Percentiles rank a stretch among this genome's conserved stretches.
These are phyloP conservation scores for Urocyon cinereoargenteus DNA, from an alignment of 2,797 vertebrate genomes.

Conservation along the genomic window DNA sequence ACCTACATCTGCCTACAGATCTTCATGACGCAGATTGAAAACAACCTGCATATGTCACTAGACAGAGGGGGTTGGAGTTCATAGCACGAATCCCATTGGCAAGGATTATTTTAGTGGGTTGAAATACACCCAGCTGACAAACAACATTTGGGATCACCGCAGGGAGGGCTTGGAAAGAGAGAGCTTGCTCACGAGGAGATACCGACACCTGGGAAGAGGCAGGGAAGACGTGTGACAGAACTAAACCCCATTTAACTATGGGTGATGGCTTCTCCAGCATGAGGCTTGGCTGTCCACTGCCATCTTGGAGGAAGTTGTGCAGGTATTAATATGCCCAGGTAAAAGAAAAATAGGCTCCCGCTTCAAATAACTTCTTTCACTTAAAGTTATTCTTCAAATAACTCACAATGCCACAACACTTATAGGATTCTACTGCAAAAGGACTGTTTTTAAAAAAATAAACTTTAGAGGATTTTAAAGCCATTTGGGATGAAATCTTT, in stretches of 20 bases:
- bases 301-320: not conserved
- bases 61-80: slow-evolving; percentile 59
- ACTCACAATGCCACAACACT: not conserved
- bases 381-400: not conserved
- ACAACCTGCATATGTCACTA: slow-evolving; percentile 60
- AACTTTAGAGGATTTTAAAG: slow-evolving; percentile 23
- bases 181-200: slow-evolving; percentile 48
- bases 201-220: slow-evolving; percentile 59
- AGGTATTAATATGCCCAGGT: not conserved
- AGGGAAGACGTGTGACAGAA: slow-evolving; percentile 38
- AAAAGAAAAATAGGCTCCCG: not conserved
- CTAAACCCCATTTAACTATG: slow-evolving; percentile 64
- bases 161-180: slow-evolving; percentile 79
- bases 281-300: not conserved
- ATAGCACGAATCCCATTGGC: slow-evolving; percentile 51
- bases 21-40: slow-evolving; percentile 74
- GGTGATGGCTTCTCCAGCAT: not conserved
- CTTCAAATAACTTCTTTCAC: slow-evolving; percentile 21
- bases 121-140: slow-evolving; percentile 73
- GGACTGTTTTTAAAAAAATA: not conserved
- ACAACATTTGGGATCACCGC: slow-evolving; percentile 83
- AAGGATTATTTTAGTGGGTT: slow-evolving; percentile 63
- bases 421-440: not conserved
- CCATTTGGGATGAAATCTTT: not conserved
- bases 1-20: slow-evolving; percentile 77